Evolutionary conservation across 2,888 invertebrate species (phyloP).

Genomic region (Drosophila helvetica): DNA sequence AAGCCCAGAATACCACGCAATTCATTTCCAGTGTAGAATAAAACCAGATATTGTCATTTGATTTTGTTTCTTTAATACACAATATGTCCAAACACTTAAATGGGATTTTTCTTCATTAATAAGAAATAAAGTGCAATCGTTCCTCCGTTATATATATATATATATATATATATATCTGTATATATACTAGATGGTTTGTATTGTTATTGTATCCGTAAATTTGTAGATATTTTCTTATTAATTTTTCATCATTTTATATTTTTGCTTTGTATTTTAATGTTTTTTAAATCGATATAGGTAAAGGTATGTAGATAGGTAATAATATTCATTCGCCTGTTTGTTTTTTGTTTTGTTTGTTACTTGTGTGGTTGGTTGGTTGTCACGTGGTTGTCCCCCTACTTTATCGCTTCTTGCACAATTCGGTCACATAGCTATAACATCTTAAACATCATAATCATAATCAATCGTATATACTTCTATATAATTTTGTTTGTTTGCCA

Average conservation of each 20-base stretch:
- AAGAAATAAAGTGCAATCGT: constrained; percentile 81
- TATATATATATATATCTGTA: constrained; percentile 58
- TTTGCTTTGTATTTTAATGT: constrained; percentile 51
- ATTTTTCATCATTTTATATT: constrained; percentile 59
- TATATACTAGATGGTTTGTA: constrained; percentile 44
- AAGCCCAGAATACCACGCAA: neutral
- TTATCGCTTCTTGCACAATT: constrained; percentile 49
- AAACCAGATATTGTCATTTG: constrained; percentile 33
- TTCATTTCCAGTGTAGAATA: neutral
- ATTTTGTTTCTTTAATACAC: constrained; percentile 69
- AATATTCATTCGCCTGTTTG: constrained; percentile 74
- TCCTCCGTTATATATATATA: constrained; percentile 66
- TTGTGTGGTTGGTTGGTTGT: constrained; percentile 55
- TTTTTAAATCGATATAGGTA: constrained; percentile 76
- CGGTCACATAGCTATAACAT: constrained; percentile 78
- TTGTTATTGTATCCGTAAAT: constrained; percentile 74
- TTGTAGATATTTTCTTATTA: constrained; percentile 67
- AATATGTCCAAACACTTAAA: constrained; percentile 82
- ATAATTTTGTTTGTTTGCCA: constrained; percentile 54
- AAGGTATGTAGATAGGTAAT: constrained; percentile 79
- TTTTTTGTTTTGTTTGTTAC: constrained; percentile 42
- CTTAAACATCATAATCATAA: constrained; percentile 69
- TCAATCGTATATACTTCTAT: constrained; percentile 46
- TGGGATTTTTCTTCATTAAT: constrained; percentile 79
- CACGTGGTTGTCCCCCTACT: constrained; percentile 46